phyloP scores from a whole-genome alignment of 2,888 invertebrate genomes.

The Dicycla oo region DNA sequence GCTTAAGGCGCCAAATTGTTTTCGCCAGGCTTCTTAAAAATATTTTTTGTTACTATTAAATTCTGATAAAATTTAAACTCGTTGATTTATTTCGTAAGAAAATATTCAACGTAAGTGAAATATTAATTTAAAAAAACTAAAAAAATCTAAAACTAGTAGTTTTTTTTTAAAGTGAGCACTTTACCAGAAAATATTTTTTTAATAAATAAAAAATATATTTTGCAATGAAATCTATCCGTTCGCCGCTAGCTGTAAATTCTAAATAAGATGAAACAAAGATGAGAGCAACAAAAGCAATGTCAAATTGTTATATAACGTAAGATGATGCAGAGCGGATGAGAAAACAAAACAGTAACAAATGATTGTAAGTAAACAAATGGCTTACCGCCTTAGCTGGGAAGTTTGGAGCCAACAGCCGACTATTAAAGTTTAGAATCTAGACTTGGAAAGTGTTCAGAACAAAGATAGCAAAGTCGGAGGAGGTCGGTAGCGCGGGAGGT shows the following conservation, averaged over 20 bases:
- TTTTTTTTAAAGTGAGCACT: neutral
- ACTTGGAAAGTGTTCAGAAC: constrained; percentile 63
- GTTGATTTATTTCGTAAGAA: neutral
- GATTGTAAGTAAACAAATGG: constrained; percentile 74
- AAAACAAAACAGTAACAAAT: constrained; percentile 69
- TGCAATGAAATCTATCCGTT: constrained; percentile 22
- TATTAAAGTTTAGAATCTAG: constrained; percentile 72
- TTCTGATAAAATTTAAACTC: neutral
- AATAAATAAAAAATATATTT: constrained; percentile 4
- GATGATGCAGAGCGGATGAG: constrained; percentile 66
- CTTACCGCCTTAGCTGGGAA: constrained; percentile 81
- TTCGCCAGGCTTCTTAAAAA: constrained; percentile 57
- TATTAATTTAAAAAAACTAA: neutral
- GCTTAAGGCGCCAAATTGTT: constrained; percentile 71
- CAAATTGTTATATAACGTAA: constrained; percentile 78
- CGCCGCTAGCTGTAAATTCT: constrained; percentile 63
- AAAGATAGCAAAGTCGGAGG: constrained; percentile 61
- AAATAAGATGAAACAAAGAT: constrained; percentile 55
- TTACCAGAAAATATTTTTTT: neutral
- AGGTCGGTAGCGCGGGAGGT: constrained; percentile 61
- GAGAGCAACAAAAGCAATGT: constrained; percentile 64
- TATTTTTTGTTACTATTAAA: constrained; percentile 6
- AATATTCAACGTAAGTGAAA: neutral
- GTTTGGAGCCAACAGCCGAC: constrained; percentile 67
- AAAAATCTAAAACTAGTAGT: neutral